A percentile compares a stretch with the other conserved stretches of the same genome.
These are phyloP conservation scores for Pteropus alecto DNA, from an alignment of 2,113 vertebrate species.

Conservation along the genomic window DNA sequence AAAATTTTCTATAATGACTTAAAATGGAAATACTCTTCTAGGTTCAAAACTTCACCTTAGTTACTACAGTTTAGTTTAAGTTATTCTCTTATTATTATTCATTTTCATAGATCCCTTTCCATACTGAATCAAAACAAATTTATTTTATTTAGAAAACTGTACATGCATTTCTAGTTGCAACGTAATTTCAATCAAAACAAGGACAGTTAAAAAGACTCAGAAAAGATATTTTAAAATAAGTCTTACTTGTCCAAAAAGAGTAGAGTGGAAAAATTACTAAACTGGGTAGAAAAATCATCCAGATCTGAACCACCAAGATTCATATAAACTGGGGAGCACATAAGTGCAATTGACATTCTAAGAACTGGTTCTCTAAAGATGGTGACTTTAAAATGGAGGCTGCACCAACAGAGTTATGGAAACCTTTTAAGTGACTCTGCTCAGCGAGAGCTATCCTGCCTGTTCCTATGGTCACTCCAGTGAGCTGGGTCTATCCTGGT, in stretches of 20 bases:
- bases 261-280: background rate
- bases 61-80: background rate
- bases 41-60: background rate
- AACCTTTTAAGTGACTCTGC: background rate
- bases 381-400: background rate
- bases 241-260: slow-evolving; percentile 1
- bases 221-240: background rate
- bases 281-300: background rate
- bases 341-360: background rate
- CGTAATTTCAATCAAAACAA: slow-evolving; percentile 31
- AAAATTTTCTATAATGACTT: slow-evolving; percentile 21
- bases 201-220: background rate
- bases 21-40: background rate
- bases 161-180: background rate
- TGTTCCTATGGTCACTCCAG: background rate
- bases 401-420: no score
- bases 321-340: background rate
- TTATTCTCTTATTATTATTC: background rate
- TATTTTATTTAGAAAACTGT: background rate
- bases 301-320: background rate
- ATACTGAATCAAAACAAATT: background rate
- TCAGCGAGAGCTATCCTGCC: background rate
- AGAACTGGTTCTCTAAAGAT: background rate
- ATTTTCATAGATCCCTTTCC: slow-evolving; percentile 18
- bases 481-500: background rate